Conservation (phyloP, 2,797 vertebrate species). For the Caiman crocodilus region DNA sequence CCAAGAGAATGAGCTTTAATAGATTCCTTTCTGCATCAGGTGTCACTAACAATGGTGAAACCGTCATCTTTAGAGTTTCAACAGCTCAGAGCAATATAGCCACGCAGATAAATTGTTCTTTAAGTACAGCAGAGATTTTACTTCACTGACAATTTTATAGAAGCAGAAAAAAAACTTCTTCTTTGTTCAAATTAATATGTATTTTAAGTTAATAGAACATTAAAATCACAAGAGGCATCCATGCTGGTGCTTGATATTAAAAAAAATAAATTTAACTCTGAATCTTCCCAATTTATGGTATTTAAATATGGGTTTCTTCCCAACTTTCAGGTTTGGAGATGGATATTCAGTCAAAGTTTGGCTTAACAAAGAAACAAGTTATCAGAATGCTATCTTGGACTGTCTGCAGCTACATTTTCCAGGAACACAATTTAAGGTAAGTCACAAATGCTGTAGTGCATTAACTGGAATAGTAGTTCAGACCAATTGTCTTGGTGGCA, state of each 20-base stretch:
- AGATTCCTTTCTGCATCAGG: neutral
- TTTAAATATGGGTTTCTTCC: neutral
- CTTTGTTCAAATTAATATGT: neutral
- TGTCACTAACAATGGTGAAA: neutral
- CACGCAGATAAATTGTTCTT: neutral
- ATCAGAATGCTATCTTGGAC: constrained; percentile 50
- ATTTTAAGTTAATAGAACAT: neutral
- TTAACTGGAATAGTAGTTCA: neutral
- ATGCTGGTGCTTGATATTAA: neutral
- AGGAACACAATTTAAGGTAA: constrained; percentile 78
- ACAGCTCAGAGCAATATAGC: neutral
- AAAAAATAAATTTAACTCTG: neutral
- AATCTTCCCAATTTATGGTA: neutral
- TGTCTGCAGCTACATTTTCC: constrained; percentile 73
- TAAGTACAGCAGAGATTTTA: neutral
- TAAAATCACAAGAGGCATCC: neutral
- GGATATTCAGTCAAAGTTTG: constrained; percentile 78
- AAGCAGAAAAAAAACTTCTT: neutral
- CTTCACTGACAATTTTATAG: neutral
- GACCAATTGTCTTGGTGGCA: neutral
- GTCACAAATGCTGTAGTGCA: neutral
- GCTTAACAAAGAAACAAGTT: constrained; percentile 51
- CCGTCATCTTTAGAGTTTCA: neutral
- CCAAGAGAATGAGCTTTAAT: neutral
- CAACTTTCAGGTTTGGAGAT: constrained; percentile 75